Base-by-base conservation (phyloP, 2,797 vertebrate genomes). In the Hoplostethus atlanticus region DNA sequence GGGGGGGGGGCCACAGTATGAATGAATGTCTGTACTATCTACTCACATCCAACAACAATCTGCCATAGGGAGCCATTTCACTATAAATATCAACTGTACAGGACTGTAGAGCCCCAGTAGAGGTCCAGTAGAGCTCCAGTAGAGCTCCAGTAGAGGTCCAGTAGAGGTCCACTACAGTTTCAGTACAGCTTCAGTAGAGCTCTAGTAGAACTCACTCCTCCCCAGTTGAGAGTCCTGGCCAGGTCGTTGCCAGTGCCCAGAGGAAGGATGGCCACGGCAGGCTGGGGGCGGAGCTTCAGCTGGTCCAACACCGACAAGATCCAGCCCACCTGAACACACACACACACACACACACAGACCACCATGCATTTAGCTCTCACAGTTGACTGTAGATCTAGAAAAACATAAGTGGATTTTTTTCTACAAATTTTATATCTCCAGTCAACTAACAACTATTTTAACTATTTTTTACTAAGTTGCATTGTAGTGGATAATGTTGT, bases 151-250 rank as follows among this genome's bases (percentile, higher is more conserved):
- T 16, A 47, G 46, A 47, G 46, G 2, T 47, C 15, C n/a, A 15
- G 16, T 15, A 15, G 13, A 47, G 13, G 21, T 21, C 21, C 21
- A 21, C 21, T 16, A 44, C 6, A 44, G 12, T 44, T 5, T 9
- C 15, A 3, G 15, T 3, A 47, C 12, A 13, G 4, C 12, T 15
- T 2, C 12, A 47, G 44, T 1, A 47, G 13, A 47, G 42, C 47
- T 17, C 17, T 59, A 40, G 6, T 10, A 0, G 1, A 25, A 84
- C 96, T 95, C 90, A 99, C 98, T 90, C 97, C 97, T n/a, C 98
- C 98, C 98, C 98, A 99, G 95, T 99, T 99, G 53, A 99, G 94
- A 0, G 98, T 99, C 67, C 98, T 94, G 17, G 97, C 98, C 77
- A 99, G 91, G 81, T 99, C 98, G 0, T 99, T 99, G 62, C 98